Conservation (phyloP, 35 echinoderm and acorn worm genomes). For the Holothuria glaberrima region DNA sequence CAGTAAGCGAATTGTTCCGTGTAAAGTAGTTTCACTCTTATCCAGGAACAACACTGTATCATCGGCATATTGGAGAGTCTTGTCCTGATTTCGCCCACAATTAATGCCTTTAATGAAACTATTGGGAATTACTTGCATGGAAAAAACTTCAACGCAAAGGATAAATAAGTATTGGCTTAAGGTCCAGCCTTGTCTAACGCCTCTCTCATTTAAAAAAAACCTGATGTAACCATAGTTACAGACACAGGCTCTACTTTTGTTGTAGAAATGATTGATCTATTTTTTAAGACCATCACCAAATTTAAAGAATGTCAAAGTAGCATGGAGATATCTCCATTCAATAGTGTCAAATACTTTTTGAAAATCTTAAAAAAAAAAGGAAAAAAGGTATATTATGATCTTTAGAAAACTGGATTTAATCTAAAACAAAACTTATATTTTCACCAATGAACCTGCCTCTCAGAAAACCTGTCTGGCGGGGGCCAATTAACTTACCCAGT, state of each 20-base stretch:
- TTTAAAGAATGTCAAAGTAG: neutral
- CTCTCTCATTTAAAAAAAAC: slow-evolving; percentile 28
- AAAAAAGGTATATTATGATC: slow-evolving; percentile 17
- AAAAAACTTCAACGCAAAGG: slow-evolving; percentile 58
- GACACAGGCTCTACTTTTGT: slow-evolving; percentile 6
- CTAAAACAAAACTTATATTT: slow-evolving; percentile 38
- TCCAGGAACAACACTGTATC: slow-evolving; percentile 56
- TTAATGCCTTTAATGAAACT: slow-evolving; percentile 40
- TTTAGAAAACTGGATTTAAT: slow-evolving; percentile 15
- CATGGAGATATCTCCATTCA: slow-evolving; percentile 6
- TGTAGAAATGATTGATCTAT: neutral
- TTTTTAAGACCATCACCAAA: neutral
- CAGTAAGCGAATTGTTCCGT: slow-evolving; percentile 12
- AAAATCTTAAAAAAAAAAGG: slow-evolving; percentile 37
- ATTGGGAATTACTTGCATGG: slow-evolving; percentile 15
- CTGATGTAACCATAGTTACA: slow-evolving; percentile 1
- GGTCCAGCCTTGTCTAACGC: slow-evolving; percentile 58
- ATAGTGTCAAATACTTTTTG: slow-evolving; percentile 12
- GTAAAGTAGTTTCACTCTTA: neutral
- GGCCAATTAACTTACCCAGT: slow-evolving; percentile 39
- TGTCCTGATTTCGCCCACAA: slow-evolving; percentile 1
- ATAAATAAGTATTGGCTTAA: slow-evolving; percentile 62
- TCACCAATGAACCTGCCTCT: neutral
- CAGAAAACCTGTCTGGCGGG: neutral
- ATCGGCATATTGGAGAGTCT: slow-evolving; percentile 52